A percentile compares a stretch with the other conserved stretches of the same genome.
phyloP scores from a whole-genome alignment of 2,888 invertebrate genomes.

The Teinopalpus imperialis region DNA sequence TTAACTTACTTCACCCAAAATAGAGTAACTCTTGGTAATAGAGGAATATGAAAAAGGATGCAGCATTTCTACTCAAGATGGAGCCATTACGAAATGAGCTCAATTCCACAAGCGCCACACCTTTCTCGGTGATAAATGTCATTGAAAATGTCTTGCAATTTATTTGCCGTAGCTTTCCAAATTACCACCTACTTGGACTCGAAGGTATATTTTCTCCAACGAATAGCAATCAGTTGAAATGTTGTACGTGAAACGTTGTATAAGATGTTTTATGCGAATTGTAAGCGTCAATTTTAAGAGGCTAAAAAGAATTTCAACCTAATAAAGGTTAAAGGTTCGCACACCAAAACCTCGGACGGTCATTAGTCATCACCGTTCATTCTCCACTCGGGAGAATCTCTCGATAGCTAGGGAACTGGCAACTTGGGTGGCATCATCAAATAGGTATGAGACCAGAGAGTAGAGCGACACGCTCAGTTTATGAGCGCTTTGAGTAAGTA shows the following conservation, averaged over 20 bases:
- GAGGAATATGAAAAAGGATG: slow-evolving; percentile 22
- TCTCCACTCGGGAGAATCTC: too few species aligned
- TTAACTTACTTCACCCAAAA: slow-evolving; percentile 13
- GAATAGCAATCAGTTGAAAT: slow-evolving; percentile 11
- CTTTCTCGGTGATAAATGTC: slow-evolving; percentile 25
- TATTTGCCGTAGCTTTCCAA: slow-evolving; percentile 25
- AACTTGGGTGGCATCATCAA: too few species aligned
- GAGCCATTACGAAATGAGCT: slow-evolving; percentile 25
- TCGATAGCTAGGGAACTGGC: too few species aligned
- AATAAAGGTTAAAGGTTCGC: too few species aligned
- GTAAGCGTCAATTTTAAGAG: too few species aligned
- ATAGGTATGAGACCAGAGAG: too few species aligned
- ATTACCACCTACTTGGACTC: slow-evolving; percentile 23
- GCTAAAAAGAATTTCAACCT: too few species aligned
- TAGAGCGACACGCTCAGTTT: too few species aligned
- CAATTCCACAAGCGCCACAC: slow-evolving; percentile 25
- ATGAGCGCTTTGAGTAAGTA: too few species aligned
- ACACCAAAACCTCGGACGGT: too few species aligned
- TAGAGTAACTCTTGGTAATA: slow-evolving; percentile 14
- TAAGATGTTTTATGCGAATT: neutral
- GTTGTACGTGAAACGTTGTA: too few species aligned
- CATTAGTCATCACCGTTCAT: too few species aligned
- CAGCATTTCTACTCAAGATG: slow-evolving; percentile 24
- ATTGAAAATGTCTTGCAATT: slow-evolving; percentile 26
- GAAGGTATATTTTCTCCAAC: slow-evolving; percentile 18